Conservation (phyloP, 2,797 vertebrate species). For the Staurois parvus region DNA sequence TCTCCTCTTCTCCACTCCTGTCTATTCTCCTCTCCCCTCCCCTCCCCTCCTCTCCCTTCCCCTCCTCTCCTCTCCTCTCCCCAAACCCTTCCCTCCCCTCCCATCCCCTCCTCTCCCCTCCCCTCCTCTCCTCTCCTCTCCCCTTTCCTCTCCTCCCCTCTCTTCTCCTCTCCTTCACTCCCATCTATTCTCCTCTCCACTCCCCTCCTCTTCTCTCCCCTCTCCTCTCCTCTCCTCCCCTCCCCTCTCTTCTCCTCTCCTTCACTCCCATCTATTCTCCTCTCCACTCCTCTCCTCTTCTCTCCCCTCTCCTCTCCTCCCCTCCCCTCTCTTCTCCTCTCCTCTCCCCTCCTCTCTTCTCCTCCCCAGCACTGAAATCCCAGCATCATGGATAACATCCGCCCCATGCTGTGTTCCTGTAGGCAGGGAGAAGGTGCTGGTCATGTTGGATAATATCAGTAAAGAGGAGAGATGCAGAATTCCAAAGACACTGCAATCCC, state of each 20-base stretch:
- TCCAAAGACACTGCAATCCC: neutral
- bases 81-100: too few relatives aligned
- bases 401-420: neutral
- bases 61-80: too few relatives aligned
- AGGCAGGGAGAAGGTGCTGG: conserved; percentile 25
- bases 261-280: neutral
- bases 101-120: too few relatives aligned
- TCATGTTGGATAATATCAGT: conserved; percentile 4
- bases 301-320: neutral
- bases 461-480: conserved; percentile 10
- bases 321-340: neutral
- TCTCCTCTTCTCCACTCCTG: too few relatives aligned
- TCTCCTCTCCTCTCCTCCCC: neutral
- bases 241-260: neutral
- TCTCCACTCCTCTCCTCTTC: neutral
- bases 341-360: neutral
- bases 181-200: too few relatives aligned
- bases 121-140: neutral
- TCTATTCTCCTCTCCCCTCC: too few relatives aligned
- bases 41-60: too few relatives aligned
- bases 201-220: neutral
- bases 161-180: neutral
- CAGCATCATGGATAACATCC: neutral
- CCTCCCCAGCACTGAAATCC: neutral
- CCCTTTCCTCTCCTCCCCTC: neutral